phyloP scores from a whole-genome alignment of 2,888 invertebrate genomes.

The Chromoteleia sp. region DNA sequence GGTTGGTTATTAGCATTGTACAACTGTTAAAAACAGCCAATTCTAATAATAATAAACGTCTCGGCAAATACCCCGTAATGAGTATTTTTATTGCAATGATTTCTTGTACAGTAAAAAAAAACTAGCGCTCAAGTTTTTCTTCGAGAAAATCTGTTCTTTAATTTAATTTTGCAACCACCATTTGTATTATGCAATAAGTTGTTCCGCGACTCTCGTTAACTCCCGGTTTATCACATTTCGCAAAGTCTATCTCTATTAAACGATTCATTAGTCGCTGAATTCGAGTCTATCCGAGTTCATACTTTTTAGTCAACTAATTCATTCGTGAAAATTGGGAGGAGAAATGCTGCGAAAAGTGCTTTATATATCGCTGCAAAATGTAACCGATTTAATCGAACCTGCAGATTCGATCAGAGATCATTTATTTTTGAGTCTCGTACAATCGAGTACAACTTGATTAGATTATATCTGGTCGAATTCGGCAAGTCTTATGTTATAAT shows the following conservation, averaged over 20 bases:
- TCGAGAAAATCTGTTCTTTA: constrained; percentile 14
- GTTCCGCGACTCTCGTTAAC: constrained; percentile 7
- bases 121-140: not conserved
- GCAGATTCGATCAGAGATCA: no score
- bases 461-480: no score
- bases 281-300: no score
- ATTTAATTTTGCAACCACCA: constrained; percentile 4
- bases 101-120: not conserved
- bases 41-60: constrained; percentile 9
- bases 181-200: constrained; percentile 17
- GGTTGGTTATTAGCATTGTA: not conserved
- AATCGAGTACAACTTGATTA: no score
- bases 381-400: no score
- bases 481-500: no score
- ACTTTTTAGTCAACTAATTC: no score
- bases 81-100: constrained; percentile 1
- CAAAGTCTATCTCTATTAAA: constrained; percentile 17
- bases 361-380: no score
- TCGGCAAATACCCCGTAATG: constrained; percentile 7
- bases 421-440: no score
- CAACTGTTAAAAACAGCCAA: constrained; percentile 4
- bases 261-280: constrained; percentile 3
- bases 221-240: constrained; percentile 4
- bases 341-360: no score
- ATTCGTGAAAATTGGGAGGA: no score